Evolutionary conservation across 2,113 vertebrate species (phyloP).

Genomic region (Xiphophorus hellerii): DNA sequence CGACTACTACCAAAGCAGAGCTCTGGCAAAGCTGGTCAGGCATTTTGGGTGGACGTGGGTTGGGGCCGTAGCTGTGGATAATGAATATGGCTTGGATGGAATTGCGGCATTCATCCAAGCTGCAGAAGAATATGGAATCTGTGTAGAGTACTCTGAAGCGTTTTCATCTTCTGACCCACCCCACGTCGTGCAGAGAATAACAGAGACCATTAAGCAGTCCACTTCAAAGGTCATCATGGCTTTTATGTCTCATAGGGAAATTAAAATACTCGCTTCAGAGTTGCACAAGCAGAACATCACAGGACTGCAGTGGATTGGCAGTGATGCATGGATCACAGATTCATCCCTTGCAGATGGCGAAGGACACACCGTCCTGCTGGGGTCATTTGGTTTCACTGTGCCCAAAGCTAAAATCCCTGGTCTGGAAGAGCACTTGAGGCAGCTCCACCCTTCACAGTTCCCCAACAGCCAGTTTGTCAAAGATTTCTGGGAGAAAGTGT

Average conservation of each 20-base stretch:
- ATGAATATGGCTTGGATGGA: slow-evolving; percentile 78
- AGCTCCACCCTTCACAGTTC: slow-evolving; percentile 73
- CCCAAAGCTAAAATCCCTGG: slow-evolving; percentile 71
- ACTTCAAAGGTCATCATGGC: slow-evolving; percentile 79
- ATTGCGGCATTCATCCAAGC: slow-evolving; percentile 72
- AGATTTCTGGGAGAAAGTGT: slow-evolving; percentile 80
- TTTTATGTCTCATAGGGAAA: slow-evolving; percentile 81
- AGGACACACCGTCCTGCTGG: slow-evolving; percentile 64
- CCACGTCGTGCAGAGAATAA: slow-evolving; percentile 61
- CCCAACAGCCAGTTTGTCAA: slow-evolving; percentile 74
- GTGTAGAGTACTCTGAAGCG: slow-evolving; percentile 77
- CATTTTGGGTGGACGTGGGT: slow-evolving; percentile 84
- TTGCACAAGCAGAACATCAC: slow-evolving; percentile 73
- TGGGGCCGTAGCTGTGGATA: slow-evolving; percentile 77
- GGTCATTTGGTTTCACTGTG: slow-evolving; percentile 78
- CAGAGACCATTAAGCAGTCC: slow-evolving; percentile 67
- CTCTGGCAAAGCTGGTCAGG: slow-evolving; percentile 77
- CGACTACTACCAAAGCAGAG: slow-evolving; percentile 81
- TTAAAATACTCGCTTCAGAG: slow-evolving; percentile 74
- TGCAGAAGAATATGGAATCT: slow-evolving; percentile 77
- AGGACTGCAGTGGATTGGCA: slow-evolving; percentile 80
- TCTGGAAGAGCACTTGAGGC: slow-evolving; percentile 70
- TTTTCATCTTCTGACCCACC: slow-evolving; percentile 76
- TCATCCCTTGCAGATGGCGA: slow-evolving; percentile 67
- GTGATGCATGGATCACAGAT: slow-evolving; percentile 84